Base-by-base conservation (phyloP, 2,888 invertebrate species). In the Drosophila ezoana region DNA sequence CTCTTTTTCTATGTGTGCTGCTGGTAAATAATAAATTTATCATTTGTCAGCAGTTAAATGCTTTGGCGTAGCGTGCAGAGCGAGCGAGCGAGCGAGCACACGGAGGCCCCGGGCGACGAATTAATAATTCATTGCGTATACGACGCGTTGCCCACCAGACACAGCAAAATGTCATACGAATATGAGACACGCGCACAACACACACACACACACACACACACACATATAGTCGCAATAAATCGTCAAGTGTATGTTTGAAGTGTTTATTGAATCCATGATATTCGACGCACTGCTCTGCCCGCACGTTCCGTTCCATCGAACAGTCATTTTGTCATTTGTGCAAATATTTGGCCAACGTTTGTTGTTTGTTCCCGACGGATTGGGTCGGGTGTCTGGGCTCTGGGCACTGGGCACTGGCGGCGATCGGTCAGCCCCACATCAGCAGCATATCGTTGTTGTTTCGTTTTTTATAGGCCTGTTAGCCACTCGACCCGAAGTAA, bases 261-360 rank as follows among this genome's bases (percentile, higher is more conserved):
- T 91, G 91, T 91, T 92, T 91, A 91, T 91, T 92, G 91, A 91
- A 91, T 91, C 91, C 91, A 91, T 90, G 91, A 91, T 91, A 83
- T 89, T 86, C 81, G 80, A 85, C 78, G 75, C 80, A 75, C 70
- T 65, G 74, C 63, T 28, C 28, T 47, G 51, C 33, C 79, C 56
- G 68, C 76, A 72, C 78, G 78, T 72, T 68, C 54, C 70, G 43
- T 48, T 9, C 70, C 66, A 40, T 40, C 54, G 43, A 47, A 48
- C 45, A 48, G 63, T 61, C 72, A 75, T 69, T 72, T 68, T 60
- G 52, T 69, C 68, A 65, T 73, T 78, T 76, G 65, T 51, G 67
- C 80, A 81, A 81, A 81, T 83, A 87, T 81, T 81, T 87, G 77
- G 54, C 60, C 77, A 77, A 69, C 87, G 67, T 43, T 67, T 70